Conservation (phyloP, 2,888 invertebrate genomes). For the Aphrophora alni region DNA sequence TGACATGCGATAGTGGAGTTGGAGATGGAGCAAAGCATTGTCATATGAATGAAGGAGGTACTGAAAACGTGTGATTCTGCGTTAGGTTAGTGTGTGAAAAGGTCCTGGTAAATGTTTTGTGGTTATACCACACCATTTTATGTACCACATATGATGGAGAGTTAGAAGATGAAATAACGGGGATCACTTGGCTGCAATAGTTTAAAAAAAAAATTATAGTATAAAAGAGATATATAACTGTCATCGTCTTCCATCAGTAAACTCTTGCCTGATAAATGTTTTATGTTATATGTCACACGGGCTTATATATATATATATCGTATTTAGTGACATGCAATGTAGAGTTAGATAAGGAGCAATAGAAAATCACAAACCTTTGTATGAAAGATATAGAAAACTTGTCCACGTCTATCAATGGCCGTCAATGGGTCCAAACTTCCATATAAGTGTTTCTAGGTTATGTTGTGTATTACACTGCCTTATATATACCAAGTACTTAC, state of each 20-base stretch:
- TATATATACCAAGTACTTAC: background rate
- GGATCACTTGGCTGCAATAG: too few relatives aligned
- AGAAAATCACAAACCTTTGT: constrained; percentile 98
- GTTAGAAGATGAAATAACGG: too few relatives aligned
- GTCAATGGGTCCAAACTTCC: constrained; percentile 99
- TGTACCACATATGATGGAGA: too few relatives aligned
- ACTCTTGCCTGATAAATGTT: too few relatives aligned
- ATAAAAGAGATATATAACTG: constrained; percentile 99
- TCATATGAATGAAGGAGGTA: constrained; percentile 99
- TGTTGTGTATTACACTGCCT: background rate
- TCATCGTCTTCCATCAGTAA: constrained; percentile 97
- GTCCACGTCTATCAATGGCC: constrained; percentile 92
- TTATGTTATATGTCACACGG: constrained; percentile 69
- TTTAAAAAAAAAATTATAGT: too few relatives aligned
- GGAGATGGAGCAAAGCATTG: constrained; percentile 98
- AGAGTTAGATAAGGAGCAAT: constrained; percentile 98
- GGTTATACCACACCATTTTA: too few relatives aligned
- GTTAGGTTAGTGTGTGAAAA: too few relatives aligned
- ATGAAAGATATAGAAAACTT: constrained; percentile 98
- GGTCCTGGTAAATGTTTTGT: too few relatives aligned
- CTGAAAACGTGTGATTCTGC: too few relatives aligned
- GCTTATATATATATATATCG: background rate
- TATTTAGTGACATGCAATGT: constrained; percentile 98
- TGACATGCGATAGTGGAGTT: constrained; percentile 98
- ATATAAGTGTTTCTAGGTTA: constrained; percentile 63